Evolutionary conservation across 2,113 vertebrate genomes (phyloP).

Genomic region (Heterotis niloticus): DNA sequence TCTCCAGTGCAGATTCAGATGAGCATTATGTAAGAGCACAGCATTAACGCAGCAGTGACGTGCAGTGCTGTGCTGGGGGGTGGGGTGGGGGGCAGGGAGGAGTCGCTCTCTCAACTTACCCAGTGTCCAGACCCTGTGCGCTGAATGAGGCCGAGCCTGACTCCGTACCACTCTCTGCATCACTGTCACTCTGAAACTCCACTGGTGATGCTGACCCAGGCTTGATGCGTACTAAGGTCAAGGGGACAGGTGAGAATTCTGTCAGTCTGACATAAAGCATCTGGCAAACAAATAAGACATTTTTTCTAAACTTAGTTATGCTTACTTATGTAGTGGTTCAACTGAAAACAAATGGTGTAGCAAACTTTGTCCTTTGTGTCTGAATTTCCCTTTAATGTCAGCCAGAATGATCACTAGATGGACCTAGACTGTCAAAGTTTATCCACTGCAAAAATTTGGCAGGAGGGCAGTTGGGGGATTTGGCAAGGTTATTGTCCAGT

Average conservation of each 20-base stretch:
- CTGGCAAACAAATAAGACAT: neutral
- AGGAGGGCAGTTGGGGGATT: neutral
- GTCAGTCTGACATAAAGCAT: neutral
- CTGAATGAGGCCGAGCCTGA: slow-evolving; percentile 65
- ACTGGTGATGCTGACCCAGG: slow-evolving; percentile 68
- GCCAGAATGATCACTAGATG: too few relatives aligned
- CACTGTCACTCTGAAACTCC: slow-evolving; percentile 71
- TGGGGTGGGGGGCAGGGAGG: neutral
- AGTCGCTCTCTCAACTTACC: slow-evolving; percentile 45
- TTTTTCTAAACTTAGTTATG: too few relatives aligned
- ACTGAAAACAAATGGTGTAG: too few relatives aligned
- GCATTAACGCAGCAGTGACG: slow-evolving; percentile 51
- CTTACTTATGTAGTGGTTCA: too few relatives aligned
- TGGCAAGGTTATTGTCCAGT: neutral
- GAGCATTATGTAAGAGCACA: slow-evolving; percentile 51
- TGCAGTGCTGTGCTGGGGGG: slow-evolving; percentile 31
- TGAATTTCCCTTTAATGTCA: too few relatives aligned
- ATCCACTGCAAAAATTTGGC: neutral
- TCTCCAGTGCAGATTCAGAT: neutral
- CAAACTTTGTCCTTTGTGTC: too few relatives aligned
- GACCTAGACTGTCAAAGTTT: neutral
- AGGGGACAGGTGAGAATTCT: neutral
- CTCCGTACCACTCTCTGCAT: slow-evolving; percentile 68
- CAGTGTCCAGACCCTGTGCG: slow-evolving; percentile 58
- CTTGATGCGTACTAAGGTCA: slow-evolving; percentile 63